Base-by-base conservation (phyloP, 2,888 invertebrate species). In the Charanyca ferruginea region DNA sequence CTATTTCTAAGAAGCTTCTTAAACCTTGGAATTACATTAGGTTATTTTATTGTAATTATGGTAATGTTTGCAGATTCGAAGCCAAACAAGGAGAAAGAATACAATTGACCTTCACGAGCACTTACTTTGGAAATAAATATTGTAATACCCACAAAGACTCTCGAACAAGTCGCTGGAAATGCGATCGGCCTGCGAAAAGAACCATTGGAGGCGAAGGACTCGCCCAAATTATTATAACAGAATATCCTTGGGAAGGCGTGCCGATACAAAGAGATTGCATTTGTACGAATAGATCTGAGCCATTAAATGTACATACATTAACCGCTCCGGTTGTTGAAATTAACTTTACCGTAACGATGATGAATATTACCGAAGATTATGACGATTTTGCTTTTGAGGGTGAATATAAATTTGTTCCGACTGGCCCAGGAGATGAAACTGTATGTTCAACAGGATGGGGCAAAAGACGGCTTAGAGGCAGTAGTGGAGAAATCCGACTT, bases 331-430 rank as follows among this genome's bases (percentile, higher is more conserved):
- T 97, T 63, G 96, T 98, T 9, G 97, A 97, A 89, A 96, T 98
- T 0, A 97, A 97, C 85, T 98, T 98, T 87, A 96, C 97, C 22
- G 96, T 98, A 8, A 97, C 97, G 16, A 96, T 97, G 89, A 98
- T 98, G 98, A 97, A 97, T 91, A 97, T 98, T 64, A 97, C 97
- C 8, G 97, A 98, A 91, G 97, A 98, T 93, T 97, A 98, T 85
- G 96, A 97, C 64, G 97, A 97, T 87, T 98, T 98, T 90, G 96
- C 97, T 87, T 98, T 98, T 91, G 98, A 98, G 84, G 97, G 97
- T 0, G 97, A 96, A 87, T 97, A 97, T 82, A 97, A 97, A 86
- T 97, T 97, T 88, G 91, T 97, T 53, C 95, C 96, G 0, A 94
- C 94, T 49, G 95, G 93, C 2, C 96, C 96, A 9, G 95, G 96